phyloP scores from a whole-genome alignment of 2,797 vertebrate genomes.

The Chromis chromis region DNA sequence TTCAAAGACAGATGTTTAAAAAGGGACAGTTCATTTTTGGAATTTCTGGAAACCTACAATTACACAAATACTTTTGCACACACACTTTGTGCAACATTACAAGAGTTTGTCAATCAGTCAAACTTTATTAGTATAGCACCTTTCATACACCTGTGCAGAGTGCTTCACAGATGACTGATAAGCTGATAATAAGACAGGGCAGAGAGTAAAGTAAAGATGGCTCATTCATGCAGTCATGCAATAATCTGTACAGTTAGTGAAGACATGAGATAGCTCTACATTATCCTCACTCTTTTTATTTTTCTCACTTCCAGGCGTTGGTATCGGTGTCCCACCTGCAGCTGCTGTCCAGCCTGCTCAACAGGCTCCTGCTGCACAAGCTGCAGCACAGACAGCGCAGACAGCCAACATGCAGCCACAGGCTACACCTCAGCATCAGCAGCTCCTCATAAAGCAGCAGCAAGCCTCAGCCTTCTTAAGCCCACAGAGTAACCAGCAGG shows the following conservation, averaged over 20 bases:
- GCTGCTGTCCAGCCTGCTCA: conserved; percentile 79
- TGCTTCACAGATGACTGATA: no score
- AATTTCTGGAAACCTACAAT: neutral
- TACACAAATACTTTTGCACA: neutral
- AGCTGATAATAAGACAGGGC: no score
- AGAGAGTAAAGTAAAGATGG: no score
- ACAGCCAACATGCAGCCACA: conserved; percentile 83
- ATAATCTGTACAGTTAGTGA: neutral
- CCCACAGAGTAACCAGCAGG: conserved; percentile 84
- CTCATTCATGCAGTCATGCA: neutral
- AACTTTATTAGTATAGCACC: no score
- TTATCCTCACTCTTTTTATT: conserved; percentile 11
- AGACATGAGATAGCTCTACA: neutral
- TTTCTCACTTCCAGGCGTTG: conserved; percentile 49
- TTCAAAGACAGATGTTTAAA: no score
- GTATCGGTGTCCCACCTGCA: conserved; percentile 70
- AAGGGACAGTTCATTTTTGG: neutral
- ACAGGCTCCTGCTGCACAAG: conserved; percentile 74
- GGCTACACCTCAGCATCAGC: conserved; percentile 90
- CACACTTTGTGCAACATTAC: neutral
- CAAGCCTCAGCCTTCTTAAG: conserved; percentile 79
- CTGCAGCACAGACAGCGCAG: conserved; percentile 77
- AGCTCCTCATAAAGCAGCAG: conserved; percentile 90
- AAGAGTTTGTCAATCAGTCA: neutral
- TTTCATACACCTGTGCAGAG: no score